Percentiles rank a stretch among this genome's conserved stretches.
Conservation (phyloP, 1,140 invertebrate species). For the Argopecten irradians region DNA sequence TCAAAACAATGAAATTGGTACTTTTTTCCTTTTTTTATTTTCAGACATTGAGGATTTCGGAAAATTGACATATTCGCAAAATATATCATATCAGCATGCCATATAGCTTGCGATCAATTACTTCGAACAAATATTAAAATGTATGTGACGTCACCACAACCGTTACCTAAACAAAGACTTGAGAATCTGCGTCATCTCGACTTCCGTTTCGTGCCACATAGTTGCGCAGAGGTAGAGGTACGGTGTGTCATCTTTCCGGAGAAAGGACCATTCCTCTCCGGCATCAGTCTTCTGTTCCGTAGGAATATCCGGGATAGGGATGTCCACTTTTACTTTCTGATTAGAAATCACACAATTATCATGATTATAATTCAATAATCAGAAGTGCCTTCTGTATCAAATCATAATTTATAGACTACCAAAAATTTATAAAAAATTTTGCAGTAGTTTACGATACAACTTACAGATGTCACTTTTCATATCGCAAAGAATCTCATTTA, state of each 20-base stretch:
- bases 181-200: slow-evolving; percentile 77
- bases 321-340: neutral
- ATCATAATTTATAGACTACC: neutral
- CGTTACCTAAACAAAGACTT: slow-evolving; percentile 77
- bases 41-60: too few species aligned
- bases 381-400: neutral
- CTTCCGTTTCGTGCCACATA: slow-evolving; percentile 78
- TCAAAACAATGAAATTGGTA: too few species aligned
- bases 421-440: neutral
- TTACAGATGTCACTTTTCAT: too few species aligned
- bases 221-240: slow-evolving; percentile 78
- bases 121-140: neutral
- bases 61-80: neutral
- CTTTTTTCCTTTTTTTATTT: too few species aligned
- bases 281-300: neutral
- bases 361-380: neutral
- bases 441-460: too few species aligned
- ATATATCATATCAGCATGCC: neutral
- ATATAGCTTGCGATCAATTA: neutral
- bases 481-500: too few species aligned
- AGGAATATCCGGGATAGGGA: slow-evolving; percentile 38
- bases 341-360: neutral
- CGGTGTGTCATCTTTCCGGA: slow-evolving; percentile 60
- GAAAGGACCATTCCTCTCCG: slow-evolving; percentile 31
- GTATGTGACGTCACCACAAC: too few species aligned